Base-by-base conservation (phyloP, 2,113 vertebrate species). In the Probosciger aterrimus region DNA sequence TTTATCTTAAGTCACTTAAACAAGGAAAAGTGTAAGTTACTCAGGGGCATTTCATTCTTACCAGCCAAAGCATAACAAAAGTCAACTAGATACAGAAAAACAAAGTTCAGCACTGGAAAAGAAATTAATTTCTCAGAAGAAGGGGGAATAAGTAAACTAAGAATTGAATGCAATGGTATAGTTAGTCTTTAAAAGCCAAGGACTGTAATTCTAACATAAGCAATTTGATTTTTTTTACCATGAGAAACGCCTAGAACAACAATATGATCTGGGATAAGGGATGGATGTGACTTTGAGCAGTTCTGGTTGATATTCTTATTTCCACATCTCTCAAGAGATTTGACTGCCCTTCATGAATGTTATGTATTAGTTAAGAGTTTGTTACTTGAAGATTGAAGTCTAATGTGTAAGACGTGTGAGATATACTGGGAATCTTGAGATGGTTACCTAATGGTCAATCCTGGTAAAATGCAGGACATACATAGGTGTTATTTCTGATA, bases 391-490 rank as follows among this genome's bases (percentile, higher is more conserved):
- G 11, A 28, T 2, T 63, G 9, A 57, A 35, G 7, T 22, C 33
- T 18, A 47, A 1, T 2, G 9, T 47, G 28, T 13, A 81, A 63
- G 24, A 71, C 2, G 0, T 17, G 5, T 0, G 0, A 77, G 12
- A 44, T 30, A 9, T 3, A n/a, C 1, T 33, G 17, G 14, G 9
- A 47, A 22, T 5, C 13, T 39, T 80, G 18, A 57, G 7, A 2
- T 52, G 12, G 7, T n/a, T n/a, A 35, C 6, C 4, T 49, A 37
- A 65, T 8, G 2, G 8, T 57, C 5, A 2, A 2, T 30, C 46
- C 24, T 63, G 8, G 4, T 25, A 63, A 78, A 89, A 78, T 3
- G 49, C 11, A 67, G 11, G 8, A 41, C 6, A 2, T 3, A 46
- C 6, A 2, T 3, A 46, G 23, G 2, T 65, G 6, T 4, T 6